Base-by-base conservation (phyloP, 2,888 invertebrate genomes). In the Anthrax anthrax region DNA sequence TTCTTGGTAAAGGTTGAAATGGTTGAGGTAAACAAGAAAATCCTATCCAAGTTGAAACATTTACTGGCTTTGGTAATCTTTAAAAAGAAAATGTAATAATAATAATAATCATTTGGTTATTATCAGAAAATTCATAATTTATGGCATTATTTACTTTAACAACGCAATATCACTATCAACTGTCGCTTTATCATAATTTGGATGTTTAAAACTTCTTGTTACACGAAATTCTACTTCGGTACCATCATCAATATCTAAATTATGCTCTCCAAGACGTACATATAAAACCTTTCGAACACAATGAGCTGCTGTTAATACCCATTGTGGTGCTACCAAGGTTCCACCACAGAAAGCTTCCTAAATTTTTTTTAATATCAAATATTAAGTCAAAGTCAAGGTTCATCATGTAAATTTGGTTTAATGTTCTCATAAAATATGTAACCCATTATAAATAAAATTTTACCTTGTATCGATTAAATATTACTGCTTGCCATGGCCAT, bases 401-500 rank as follows among this genome's bases (percentile, higher is more conserved):
- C n/a, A n/a, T n/a, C n/a, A n/a, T n/a, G n/a, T n/a, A n/a, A n/a
- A n/a, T n/a, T n/a, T n/a, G n/a, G n/a, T n/a, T n/a, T n/a, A n/a
- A n/a, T n/a, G n/a, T n/a, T n/a, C n/a, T n/a, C n/a, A n/a, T n/a
- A n/a, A n/a, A n/a, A n/a, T n/a, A n/a, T n/a, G n/a, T n/a, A n/a
- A n/a, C n/a, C n/a, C n/a, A n/a, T n/a, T n/a, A n/a, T n/a, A n/a
- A n/a, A n/a, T n/a, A n/a, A n/a, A n/a, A n/a, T n/a, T 50, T 53
- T 67, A 85, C 87, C 73, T 80, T 80, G 64, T 78, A 81, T 59
- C 82, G 75, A 65, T 91, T 92, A 49, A 94, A 74, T 44, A 95
- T 80, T 44, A 87, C 91, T 18, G 89, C 90, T 70, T 92, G 91
- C 92, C 94, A 94, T 0, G 91, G 90, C 92, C 94, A 95, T 60